Conservation (phyloP, 2,888 invertebrate species). For the Glyphotaelius pellucidus region DNA sequence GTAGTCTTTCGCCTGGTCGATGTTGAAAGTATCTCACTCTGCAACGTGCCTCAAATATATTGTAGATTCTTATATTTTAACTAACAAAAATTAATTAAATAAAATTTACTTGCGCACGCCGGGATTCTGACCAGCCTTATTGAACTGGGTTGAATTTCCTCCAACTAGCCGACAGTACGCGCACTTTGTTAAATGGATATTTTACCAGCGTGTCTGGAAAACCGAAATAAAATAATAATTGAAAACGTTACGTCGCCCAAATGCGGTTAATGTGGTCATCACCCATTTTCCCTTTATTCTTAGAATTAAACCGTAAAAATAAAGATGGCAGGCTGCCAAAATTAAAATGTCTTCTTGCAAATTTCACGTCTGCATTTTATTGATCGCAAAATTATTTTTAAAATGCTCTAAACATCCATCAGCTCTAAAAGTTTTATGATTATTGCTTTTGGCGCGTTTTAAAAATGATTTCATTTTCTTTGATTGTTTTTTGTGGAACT, state of each 20-base stretch:
- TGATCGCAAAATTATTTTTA: neutral
- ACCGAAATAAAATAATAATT: neutral
- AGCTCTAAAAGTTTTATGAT: neutral
- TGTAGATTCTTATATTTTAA: too few species aligned
- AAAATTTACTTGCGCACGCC: too few species aligned
- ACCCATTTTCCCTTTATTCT: slow-evolving; percentile 20
- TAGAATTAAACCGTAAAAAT: slow-evolving; percentile 29
- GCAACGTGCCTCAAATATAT: too few species aligned
- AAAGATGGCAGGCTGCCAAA: slow-evolving; percentile 40
- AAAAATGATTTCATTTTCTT: neutral
- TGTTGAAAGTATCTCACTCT: too few species aligned
- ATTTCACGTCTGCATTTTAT: slow-evolving; percentile 20
- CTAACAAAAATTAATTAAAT: too few species aligned
- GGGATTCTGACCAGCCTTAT: too few species aligned
- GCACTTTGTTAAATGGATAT: neutral
- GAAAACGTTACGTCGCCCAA: neutral
- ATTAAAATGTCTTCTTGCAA: slow-evolving; percentile 1
- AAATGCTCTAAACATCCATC: neutral
- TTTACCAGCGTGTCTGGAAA: neutral
- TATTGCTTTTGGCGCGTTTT: neutral
- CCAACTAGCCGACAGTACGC: neutral
- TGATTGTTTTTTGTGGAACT: neutral
- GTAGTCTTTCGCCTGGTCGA: too few species aligned
- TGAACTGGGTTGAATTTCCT: too few species aligned
- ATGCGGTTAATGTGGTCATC: slow-evolving; percentile 31